Base-by-base conservation (phyloP, 2,888 invertebrate genomes). In the Mythimna ferrago region DNA sequence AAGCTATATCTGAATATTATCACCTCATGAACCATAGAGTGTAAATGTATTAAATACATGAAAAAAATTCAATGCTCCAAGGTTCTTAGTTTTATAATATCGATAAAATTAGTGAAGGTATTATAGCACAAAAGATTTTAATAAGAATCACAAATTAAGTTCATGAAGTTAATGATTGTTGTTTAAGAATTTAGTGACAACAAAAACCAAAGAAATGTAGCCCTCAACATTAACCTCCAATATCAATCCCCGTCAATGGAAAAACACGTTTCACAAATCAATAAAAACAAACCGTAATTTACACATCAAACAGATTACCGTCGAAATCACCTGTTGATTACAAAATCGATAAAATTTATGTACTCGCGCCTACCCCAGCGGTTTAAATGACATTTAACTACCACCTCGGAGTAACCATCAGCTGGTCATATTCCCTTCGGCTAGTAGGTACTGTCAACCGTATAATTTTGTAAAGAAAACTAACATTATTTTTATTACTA, bases 281-380 rank as follows among this genome's bases (percentile, higher is more conserved):
- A 75, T 78, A 75, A 44, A 51, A 53, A 63, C 61, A 57, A 66
- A 14, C 58, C 35, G 57, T 69, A 66, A 80, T 65, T 66, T 63
- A 62, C 73, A 78, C 78, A 60, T 67, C 64, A 60, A 65, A 79
- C 63, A 71, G 65, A 80, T 69, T 72, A 72, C 64, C 21, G n/a
- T 66, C 19, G 7, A 72, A 67, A 66, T 81, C 69, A 80, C 81
- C 35, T 78, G 81, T 80, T 80, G 81, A 81, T 80, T 81, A 64
- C 68, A 73, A 80, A 81, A 81, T 80, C 80, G 64, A 80, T 80
- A 70, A 26, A 65, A 53, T 66, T 56, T 63, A 32, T 44, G 41
- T 44, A 58, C 32, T n/a, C 19, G 21, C 41, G n/a, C 14, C 19
- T 58, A 6, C 6, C 16, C 9, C 51, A 35, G 11, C 9, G 41